phyloP scores from a whole-genome alignment of 2,797 vertebrate species.

The Dromococcyx pavoninus region DNA sequence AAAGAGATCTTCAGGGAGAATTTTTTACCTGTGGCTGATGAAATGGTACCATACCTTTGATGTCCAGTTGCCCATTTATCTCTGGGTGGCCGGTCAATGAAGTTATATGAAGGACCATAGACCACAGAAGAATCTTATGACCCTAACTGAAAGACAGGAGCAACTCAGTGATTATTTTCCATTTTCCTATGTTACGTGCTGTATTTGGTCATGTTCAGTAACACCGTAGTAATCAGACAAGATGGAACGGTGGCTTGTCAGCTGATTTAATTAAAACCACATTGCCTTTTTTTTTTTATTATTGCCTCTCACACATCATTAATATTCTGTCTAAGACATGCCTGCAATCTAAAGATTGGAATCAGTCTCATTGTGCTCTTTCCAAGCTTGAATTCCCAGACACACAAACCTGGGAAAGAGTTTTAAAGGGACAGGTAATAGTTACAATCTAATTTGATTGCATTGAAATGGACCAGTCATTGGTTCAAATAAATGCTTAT shows the following conservation, averaged over 20 bases:
- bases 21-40: background rate
- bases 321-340: conserved; percentile 56
- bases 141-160: background rate
- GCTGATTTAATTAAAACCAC: conserved; percentile 69
- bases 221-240: conserved; percentile 60
- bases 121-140: background rate
- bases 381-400: conserved; percentile 68
- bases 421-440: conserved; percentile 68
- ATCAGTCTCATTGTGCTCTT: conserved; percentile 60
- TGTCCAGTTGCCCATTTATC: background rate
- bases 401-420: conserved; percentile 56
- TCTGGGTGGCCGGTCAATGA: background rate
- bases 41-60: background rate
- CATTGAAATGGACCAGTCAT: conserved; percentile 45
- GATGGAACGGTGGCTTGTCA: conserved; percentile 46
- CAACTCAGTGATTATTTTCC: conserved; percentile 7
- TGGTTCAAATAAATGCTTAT: conserved; percentile 56
- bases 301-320: conserved; percentile 66
- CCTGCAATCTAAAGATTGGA: conserved; percentile 64
- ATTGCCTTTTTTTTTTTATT: background rate
- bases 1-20: background rate
- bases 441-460: conserved; percentile 56
- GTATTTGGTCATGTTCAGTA: conserved; percentile 55
- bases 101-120: background rate
- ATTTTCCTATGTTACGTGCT: conserved; percentile 12